Base-by-base conservation (phyloP, 2,888 invertebrate species). In the Chaetogeoica ovagalla region DNA sequence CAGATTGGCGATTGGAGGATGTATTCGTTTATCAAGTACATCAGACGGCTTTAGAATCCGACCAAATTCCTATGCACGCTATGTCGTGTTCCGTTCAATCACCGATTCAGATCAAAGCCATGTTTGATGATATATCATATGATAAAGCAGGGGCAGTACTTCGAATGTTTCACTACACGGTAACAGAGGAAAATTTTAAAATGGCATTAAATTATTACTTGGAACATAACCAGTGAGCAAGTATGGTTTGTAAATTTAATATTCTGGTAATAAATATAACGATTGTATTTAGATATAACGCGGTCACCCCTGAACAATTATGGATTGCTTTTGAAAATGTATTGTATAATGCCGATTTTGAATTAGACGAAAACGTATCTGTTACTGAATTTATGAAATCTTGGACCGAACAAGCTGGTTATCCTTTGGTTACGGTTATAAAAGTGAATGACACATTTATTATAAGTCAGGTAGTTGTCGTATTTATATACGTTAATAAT, bases 371-470 rank as follows among this genome's bases (percentile, higher is more conserved):
- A 13, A 23, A 72, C 3, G 5, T 81, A 3, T 21, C 90, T 2
- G 30, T 82, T n/a, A 60, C 90, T 0, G 90, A 93, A 0, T 88
- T 93, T 82, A 91, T 93, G 89, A 90, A 91, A 84, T 88, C 90
- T 0, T 94, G 93, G 93, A 91, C 92, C 0, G 88, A 89, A 21
- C 92, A 93, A 85, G 88, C 90, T 0, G 92, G 92, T 0, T 92
- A 90, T 85, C 93, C 93, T 0, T 87, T 91, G 0, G 86, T 93
- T 4, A 89, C 88, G 0, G 89, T 92, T 0, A 86, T 85, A 0
- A 87, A 90, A 84, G 87, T 2, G 3, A 70, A 90, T 81, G 84
- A 87, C 3, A 83, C 85, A 0, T 87, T 88, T 2, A 86, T 86
- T 15, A 85, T 90, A 37, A 86, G 87, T 83, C 90, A 90, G 87